A percentile compares a stretch with the other conserved stretches of the same genome.
These are phyloP conservation scores for Pristionchus entomophagus DNA, from an alignment of 2,888 invertebrate genomes.

Conservation along the genomic window DNA sequence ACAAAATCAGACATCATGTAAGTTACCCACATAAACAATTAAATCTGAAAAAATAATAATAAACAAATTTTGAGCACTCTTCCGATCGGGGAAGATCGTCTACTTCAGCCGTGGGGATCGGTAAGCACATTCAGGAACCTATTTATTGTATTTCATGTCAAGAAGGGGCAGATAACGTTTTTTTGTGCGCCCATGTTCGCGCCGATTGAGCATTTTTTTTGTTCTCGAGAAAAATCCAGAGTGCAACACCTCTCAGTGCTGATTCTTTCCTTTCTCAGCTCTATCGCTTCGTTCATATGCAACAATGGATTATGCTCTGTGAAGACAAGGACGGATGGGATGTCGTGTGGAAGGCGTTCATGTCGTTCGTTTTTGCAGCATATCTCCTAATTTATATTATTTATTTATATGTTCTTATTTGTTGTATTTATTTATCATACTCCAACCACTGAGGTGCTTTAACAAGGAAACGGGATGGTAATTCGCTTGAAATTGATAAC, in stretches of 20 bases:
- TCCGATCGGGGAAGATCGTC: not conserved
- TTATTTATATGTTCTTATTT: not conserved
- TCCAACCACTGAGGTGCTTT: not conserved
- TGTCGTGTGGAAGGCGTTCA: not conserved
- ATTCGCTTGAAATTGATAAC: not conserved
- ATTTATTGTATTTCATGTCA: not conserved
- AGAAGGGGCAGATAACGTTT: too few species aligned
- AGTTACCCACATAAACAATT: not conserved
- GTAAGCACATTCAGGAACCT: not conserved
- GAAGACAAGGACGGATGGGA: slow-evolving; percentile 4
- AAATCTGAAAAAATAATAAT: not conserved
- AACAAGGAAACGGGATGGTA: too few species aligned
- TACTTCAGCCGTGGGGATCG: not conserved
- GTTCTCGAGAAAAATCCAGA: too few species aligned
- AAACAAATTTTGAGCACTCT: not conserved
- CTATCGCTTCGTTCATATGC: not conserved
- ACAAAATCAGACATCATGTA: not conserved
- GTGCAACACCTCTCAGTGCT: too few species aligned
- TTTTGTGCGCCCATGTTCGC: too few species aligned
- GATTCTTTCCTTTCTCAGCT: not conserved
- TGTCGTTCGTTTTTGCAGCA: too few species aligned
- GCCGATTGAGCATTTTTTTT: too few species aligned
- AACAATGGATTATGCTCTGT: not conserved
- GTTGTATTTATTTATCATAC: not conserved
- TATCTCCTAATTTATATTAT: too few species aligned